Evolutionary conservation across 2,797 vertebrate species (phyloP).

Genomic region (Diglossa cyanea): DNA sequence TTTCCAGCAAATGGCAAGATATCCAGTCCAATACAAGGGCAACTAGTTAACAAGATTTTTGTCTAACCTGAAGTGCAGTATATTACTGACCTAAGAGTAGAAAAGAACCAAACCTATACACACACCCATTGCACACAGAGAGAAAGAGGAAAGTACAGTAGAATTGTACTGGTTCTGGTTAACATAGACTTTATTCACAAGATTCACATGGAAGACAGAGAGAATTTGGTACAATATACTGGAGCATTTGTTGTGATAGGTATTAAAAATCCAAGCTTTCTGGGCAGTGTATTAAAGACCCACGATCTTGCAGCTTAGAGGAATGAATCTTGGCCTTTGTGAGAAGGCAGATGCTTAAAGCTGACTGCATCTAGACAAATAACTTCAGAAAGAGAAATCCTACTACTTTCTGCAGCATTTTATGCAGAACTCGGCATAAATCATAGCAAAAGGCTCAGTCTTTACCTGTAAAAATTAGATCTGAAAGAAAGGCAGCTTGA

Average conservation of each 20-base stretch:
- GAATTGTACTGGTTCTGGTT: background rate
- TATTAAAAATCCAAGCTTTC: background rate
- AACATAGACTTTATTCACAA: background rate
- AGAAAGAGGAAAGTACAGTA: background rate
- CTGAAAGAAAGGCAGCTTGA: background rate
- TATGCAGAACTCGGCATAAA: background rate
- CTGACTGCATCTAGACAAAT: background rate
- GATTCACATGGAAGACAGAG: background rate
- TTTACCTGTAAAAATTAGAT: background rate
- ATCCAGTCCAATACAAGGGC: background rate
- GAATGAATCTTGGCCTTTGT: background rate
- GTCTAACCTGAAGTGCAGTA: background rate
- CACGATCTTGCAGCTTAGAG: background rate
- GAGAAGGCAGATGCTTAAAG: background rate
- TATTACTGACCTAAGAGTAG: background rate
- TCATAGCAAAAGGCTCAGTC: background rate
- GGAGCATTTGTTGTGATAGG: background rate
- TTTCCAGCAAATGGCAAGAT: background rate
- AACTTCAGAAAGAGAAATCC: background rate
- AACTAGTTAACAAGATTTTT: background rate
- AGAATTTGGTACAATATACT: background rate
- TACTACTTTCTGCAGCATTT: background rate
- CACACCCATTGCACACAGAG: rapidly evolving
- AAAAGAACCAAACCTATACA: background rate
- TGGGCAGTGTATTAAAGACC: background rate